Evolutionary conservation across 2,797 vertebrate species (phyloP).

Genomic region (Carapus acus): DNA sequence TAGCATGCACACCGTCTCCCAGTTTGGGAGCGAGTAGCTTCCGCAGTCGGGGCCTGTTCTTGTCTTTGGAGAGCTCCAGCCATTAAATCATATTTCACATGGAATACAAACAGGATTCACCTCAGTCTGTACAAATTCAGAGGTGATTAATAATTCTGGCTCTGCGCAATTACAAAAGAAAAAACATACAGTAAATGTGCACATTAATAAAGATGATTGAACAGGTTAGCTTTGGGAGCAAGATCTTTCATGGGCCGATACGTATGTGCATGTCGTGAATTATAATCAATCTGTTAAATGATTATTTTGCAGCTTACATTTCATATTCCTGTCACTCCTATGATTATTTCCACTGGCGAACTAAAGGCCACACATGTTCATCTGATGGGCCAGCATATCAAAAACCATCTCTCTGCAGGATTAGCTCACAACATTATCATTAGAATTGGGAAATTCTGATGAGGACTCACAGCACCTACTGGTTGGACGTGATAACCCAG

Average conservation of each 20-base stretch:
- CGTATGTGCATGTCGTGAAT: slow-evolving; percentile 5
- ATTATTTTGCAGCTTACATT: slow-evolving; percentile 27
- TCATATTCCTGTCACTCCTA: slow-evolving; percentile 26
- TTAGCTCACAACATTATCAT: slow-evolving; percentile 32
- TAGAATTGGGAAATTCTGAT: slow-evolving; percentile 44
- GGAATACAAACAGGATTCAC: background rate
- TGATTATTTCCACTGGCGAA: slow-evolving; percentile 34
- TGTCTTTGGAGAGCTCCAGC: background rate
- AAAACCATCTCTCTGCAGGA: slow-evolving; percentile 41
- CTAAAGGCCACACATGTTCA: slow-evolving; percentile 28
- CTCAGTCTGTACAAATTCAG: background rate
- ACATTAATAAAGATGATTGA: slow-evolving; percentile 31
- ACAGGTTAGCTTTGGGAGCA: slow-evolving; percentile 12
- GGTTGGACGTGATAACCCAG: slow-evolving; percentile 45
- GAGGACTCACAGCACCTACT: slow-evolving; percentile 28
- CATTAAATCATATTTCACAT: background rate
- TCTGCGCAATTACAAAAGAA: background rate
- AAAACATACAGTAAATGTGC: slow-evolving; percentile 7
- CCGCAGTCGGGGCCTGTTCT: too few relatives aligned
- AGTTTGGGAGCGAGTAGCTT: too few relatives aligned
- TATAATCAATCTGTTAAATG: slow-evolving; percentile 21
- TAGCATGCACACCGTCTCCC: too few relatives aligned
- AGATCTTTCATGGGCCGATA: slow-evolving; percentile 33
- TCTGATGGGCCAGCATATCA: slow-evolving; percentile 39
- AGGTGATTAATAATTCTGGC: slow-evolving; percentile 6